A percentile compares a stretch with the other conserved stretches of the same genome.
These are phyloP conservation scores for Gasterosteus nipponicus DNA, from an alignment of 2,113 vertebrate genomes.

Conservation along the genomic window DNA sequence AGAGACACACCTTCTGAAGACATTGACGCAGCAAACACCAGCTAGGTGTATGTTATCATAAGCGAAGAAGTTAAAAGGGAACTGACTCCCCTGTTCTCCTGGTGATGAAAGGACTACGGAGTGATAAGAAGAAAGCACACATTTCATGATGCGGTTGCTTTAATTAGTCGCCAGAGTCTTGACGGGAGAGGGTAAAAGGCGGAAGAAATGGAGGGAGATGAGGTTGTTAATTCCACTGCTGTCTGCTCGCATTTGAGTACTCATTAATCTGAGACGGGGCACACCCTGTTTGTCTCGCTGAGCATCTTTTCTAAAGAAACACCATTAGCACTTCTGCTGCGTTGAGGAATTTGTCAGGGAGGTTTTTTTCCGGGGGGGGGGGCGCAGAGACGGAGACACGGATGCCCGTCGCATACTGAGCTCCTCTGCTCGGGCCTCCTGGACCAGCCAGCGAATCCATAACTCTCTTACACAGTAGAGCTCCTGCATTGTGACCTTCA, in stretches of 20 bases:
- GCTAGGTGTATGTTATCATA: conserved; percentile 4
- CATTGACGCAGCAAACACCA: conserved; percentile 1
- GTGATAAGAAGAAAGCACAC: conserved; percentile 47
- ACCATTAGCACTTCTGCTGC: conserved; percentile 69
- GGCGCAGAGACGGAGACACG: conserved; percentile 39
- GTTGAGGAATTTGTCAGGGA: conserved; percentile 70
- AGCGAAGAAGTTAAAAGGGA: conserved; percentile 14
- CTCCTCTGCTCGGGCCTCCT: conserved; percentile 44
- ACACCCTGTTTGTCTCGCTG: conserved; percentile 75
- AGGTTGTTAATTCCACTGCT: conserved; percentile 82
- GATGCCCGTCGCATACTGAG: conserved; percentile 72
- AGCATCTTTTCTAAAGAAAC: conserved; percentile 74
- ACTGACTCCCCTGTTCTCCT: conserved; percentile 30
- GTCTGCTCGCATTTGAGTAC: conserved; percentile 82
- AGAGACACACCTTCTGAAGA: neutral
- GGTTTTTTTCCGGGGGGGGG: conserved; percentile 61
- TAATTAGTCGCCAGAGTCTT: conserved; percentile 75
- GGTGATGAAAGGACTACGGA: conserved; percentile 37
- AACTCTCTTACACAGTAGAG: conserved; percentile 51
- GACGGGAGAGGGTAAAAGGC: conserved; percentile 38
- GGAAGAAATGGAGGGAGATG: conserved; percentile 56
- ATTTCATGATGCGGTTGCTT: conserved; percentile 58
- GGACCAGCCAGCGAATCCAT: conserved; percentile 51
- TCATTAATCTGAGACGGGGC: conserved; percentile 81
- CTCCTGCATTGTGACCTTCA: conserved; percentile 67